Evolutionary conservation across 1,140 invertebrate species (phyloP), one percentile per base, ranked within the genome.

Genomic region (Vollenhovia emeryi): DNA sequence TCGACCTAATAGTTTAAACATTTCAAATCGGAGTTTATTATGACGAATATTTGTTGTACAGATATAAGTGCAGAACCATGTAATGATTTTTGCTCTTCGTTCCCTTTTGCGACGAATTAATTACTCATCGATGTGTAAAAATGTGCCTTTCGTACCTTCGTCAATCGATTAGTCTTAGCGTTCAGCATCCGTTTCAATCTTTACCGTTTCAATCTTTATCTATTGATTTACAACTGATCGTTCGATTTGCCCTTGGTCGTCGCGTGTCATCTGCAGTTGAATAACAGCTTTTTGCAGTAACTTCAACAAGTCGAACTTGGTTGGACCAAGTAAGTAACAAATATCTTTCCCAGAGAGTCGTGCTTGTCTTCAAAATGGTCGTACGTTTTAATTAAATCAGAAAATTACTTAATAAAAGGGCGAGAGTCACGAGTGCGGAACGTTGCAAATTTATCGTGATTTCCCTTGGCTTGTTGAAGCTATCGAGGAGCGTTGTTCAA

Each of bases 241-340:
- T 75, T 66, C 33, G 30, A 68, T 55, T 68, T 62, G n/a, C 18
- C 24, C 7, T 76, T 27, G 59, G 21, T 78, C 43, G 33, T 68
- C 64, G 45, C 60, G 8, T 62, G 59, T 68, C 33, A 68, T 21
- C 66, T 66, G 60, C 43, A 40, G 2, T 79, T 68, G 30, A 68
- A 55, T 40, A 66, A 68, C 60, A 52, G 43, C 27, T 78, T 64
- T 64, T 48, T 50, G 13, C 43, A 68, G 45, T 79, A 79, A 79
- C 60, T 79, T 79, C 60, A 79, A 79, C 60, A 79, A 79, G 60
- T 79, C 43, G 27, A 24, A 66, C 43, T 64, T 64, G 59, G 27
- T 66, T 62, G 59, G 43, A 50, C n/a, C 27, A 24, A 78, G 43
- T 66, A 75, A 75, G 73, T 57, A 79, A 79, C 48, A 36, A 66